Conservation (phyloP, 2,113 vertebrate species). For the Anarhynchus alexandrinus region DNA sequence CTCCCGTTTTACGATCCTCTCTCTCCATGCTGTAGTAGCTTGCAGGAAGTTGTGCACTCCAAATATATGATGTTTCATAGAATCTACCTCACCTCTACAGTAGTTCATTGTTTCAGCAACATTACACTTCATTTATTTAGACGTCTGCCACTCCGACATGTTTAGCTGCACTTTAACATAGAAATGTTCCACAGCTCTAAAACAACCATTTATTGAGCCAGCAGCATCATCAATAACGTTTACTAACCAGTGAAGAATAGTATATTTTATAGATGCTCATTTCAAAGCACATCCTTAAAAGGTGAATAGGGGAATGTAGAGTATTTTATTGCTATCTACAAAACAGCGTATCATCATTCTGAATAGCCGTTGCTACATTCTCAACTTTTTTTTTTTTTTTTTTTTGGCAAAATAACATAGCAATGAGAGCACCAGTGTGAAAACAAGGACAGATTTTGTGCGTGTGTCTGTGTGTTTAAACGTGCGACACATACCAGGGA, state of each 20-base stretch:
- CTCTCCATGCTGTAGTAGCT: not conserved
- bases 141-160: not conserved
- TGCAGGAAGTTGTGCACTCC: conserved; percentile 28
- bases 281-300: not conserved
- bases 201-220: not conserved
- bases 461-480: not conserved
- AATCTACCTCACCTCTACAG: conserved; percentile 30
- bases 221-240: not conserved
- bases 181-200: not conserved
- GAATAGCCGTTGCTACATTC: not conserved
- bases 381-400: not conserved
- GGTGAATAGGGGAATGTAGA: not conserved
- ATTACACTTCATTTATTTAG: conserved; percentile 38
- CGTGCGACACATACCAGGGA: not conserved
- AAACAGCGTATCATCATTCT: not conserved
- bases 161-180: not conserved
- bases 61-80: not conserved
- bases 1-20: not conserved
- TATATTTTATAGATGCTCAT: not conserved
- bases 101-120: conserved; percentile 29
- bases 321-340: not conserved
- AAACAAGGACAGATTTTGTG: not conserved
- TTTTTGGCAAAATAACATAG: not conserved
- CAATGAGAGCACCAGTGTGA: not conserved
- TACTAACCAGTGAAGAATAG: not conserved